Conservation (phyloP, 2,888 invertebrate species). For the Ypsolopha sequella region DNA sequence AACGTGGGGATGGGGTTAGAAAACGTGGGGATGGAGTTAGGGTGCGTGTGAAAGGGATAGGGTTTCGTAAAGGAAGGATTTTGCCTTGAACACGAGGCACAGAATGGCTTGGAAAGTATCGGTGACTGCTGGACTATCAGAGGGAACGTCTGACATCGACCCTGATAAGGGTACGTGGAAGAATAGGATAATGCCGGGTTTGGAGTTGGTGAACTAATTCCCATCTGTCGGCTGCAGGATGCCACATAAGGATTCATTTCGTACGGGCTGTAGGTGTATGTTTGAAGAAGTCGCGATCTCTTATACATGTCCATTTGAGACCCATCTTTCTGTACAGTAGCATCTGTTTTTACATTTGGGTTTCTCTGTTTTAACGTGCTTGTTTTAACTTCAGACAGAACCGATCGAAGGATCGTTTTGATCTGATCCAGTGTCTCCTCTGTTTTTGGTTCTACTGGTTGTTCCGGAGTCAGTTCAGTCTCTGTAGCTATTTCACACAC, state of each 20-base stretch:
- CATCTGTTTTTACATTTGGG: constrained; percentile 31
- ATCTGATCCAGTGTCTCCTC: constrained; percentile 47
- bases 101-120: too few relatives aligned
- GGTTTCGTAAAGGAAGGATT: too few relatives aligned
- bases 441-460: constrained; percentile 27
- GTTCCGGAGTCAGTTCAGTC: constrained; percentile 8
- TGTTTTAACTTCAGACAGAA: constrained; percentile 47
- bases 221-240: too few relatives aligned
- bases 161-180: too few relatives aligned
- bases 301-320: constrained; percentile 31
- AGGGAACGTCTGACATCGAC: too few relatives aligned
- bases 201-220: too few relatives aligned
- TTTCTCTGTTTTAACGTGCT: constrained; percentile 21
- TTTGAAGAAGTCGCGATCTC: constrained; percentile 34
- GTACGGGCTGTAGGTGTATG: constrained; percentile 36
- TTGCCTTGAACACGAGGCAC: too few relatives aligned
- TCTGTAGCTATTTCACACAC: constrained; percentile 30
- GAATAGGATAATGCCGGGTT: too few relatives aligned
- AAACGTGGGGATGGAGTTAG: too few relatives aligned
- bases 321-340: constrained; percentile 36
- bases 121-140: too few relatives aligned
- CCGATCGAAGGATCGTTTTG: constrained; percentile 46
- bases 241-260: constrained; percentile 27
- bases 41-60: too few relatives aligned
- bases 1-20: too few relatives aligned